Base-by-base conservation (phyloP, 2,888 invertebrate genomes). In the Spilarctia lutea region DNA sequence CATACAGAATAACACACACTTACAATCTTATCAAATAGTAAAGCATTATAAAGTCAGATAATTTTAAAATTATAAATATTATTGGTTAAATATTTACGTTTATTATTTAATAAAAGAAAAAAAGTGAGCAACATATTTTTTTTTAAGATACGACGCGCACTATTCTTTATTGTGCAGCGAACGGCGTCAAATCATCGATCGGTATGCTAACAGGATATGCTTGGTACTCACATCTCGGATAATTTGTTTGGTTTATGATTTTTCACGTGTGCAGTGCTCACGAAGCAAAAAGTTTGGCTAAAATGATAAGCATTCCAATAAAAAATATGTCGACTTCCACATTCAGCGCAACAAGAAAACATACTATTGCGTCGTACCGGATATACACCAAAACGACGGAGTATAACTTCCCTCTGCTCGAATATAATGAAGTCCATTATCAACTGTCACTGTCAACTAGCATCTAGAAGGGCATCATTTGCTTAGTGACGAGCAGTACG, bases 101-200 rank as follows among this genome's bases (percentile, higher is more conserved):
- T 56, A 56, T 2, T 24, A 3, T 8, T 56, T n/a, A 24, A 11
- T 10, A 4, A 1, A 24, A 48, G 33, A 20, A 48, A 48, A 48
- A 27, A 27, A 67, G 2, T 30, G 30, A 48, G 45, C 20, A 48
- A 68, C 30, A 18, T 68, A 30, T 4, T 68, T 20, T 30, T 45
- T n/a, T 20, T 68, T 6, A 24, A 18, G 20, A 24, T 52, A 68
- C 68, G 68, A 48, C 68, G 48, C 68, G 33, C 52, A 48, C 68
- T 33, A 24, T 20, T 13, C n/a, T 52, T 52, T 35, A 10, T 68
- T n/a, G 27, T 16, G 60, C 45, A 45, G 45, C 68, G 30, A 20
- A 33, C n/a, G 68, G 52, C 48, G 68, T 68, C 52, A 10, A 52
- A 48, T 11, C 48, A 56, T 69, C 35, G 69, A 69, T 69, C 35